Evolutionary conservation across 2,113 vertebrate genomes (phyloP).

Genomic region (Nettapus auritus): DNA sequence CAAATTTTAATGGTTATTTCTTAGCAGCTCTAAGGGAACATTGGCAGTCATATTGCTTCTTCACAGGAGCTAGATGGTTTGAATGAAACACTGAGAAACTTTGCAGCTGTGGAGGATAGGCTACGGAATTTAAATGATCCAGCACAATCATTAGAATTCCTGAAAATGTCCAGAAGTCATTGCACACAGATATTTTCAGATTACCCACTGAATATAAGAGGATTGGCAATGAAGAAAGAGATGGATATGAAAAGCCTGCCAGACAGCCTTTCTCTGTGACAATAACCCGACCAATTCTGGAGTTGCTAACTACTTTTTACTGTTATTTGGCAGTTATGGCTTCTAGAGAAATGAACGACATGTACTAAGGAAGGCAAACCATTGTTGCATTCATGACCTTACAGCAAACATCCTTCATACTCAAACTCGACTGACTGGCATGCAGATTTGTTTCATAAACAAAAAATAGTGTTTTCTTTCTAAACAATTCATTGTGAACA

Average conservation of each 20-base stretch:
- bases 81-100: slow-evolving; percentile 9
- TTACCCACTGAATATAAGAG: not conserved
- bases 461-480: slow-evolving; percentile 75
- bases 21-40: not conserved
- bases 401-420: slow-evolving; percentile 28
- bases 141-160: not conserved
- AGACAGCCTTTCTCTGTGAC: not conserved
- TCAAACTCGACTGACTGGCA: slow-evolving; percentile 31
- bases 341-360: slow-evolving; percentile 39
- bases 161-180: slow-evolving; percentile 34
- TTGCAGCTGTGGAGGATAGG: not conserved
- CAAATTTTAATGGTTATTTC: slow-evolving; percentile 32
- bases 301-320: not conserved
- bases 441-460: slow-evolving; percentile 73
- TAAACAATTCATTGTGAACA: slow-evolving; percentile 72
- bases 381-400: slow-evolving; percentile 30
- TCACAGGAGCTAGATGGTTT: not conserved
- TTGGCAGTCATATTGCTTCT: not conserved
- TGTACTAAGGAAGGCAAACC: slow-evolving; percentile 16
- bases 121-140: slow-evolving; percentile 28
- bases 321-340: not conserved
- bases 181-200: slow-evolving; percentile 20
- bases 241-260: not conserved
- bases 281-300: not conserved
- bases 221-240: not conserved